Evolutionary conservation across 2,797 vertebrate genomes (phyloP), one percentile per base, ranked within the genome.

Genomic region (Hoplostethus mediterraneus): DNA sequence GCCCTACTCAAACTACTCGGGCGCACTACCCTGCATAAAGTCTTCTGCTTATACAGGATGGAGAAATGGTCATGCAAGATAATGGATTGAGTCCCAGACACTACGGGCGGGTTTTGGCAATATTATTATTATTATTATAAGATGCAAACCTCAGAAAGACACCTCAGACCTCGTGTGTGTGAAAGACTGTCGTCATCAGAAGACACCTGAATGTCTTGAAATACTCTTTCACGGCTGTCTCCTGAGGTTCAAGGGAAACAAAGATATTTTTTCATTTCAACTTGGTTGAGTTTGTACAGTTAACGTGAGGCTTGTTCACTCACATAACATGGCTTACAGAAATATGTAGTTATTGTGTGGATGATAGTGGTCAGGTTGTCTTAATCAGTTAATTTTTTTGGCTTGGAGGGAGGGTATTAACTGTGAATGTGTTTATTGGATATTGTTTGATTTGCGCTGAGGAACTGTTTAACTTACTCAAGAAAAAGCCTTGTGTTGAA

Each of bases 401-500:
- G 12, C 51, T 67, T 28, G 55, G 67, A 71, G 79, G 59, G 73
- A 72, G 40, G 70, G 63, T 67, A 58, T 80, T 72, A 87, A 86
- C 82, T 90, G 81, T 90, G 88, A 90, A 90, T 87, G 71, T 90
- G 84, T 83, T 70, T 71, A 81, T 81, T 75, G 63, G 63, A 76
- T 79, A 75, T 67, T 58, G 52, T 82, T 87, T 81, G 45, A 56
- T 67, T 67, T 56, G 9, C 51, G 42, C 42, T 13, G 42, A 44
- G 42, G 12, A 53, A 12, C 51, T 28, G 51, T 44, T 44, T 13
- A 71, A 66, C 4, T 30, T 58, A n/a, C 44, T 40, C 44, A 8
- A 48, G 55, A 74, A 71, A 67, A 79, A 74, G 17, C 63, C 28
- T 82, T 17, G 36, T 77, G 73, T 86, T 73, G 66, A 47, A 81